phyloP scores from a whole-genome alignment of 2,113 vertebrate species.

The Tiliqua scincoides region DNA sequence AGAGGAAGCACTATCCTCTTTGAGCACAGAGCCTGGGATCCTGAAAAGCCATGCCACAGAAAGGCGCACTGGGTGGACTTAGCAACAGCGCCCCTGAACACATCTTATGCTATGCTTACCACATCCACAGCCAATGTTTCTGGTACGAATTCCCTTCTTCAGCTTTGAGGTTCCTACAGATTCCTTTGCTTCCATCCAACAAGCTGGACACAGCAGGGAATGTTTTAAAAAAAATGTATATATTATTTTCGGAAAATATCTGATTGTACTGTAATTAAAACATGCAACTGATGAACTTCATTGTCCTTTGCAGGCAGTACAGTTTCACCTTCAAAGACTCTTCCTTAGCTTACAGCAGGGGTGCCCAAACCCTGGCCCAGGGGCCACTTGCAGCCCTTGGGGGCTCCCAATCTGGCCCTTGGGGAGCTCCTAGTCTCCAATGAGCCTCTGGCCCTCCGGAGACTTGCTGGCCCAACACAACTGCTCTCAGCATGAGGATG shows the following conservation, averaged over 20 bases:
- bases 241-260: constrained; percentile 49
- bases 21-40: constrained; percentile 68
- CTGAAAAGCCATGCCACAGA: constrained; percentile 55
- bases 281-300: constrained; percentile 53
- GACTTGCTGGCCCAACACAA: no score
- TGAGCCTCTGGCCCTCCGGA: no score
- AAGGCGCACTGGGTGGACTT: constrained; percentile 61
- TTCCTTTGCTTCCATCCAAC: constrained; percentile 65
- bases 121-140: constrained; percentile 63
- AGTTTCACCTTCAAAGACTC: constrained; percentile 55
- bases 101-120: constrained; percentile 66
- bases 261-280: constrained; percentile 61
- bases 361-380: no score
- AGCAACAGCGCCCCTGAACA: constrained; percentile 60
- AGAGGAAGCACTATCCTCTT: constrained; percentile 86
- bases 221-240: constrained; percentile 55
- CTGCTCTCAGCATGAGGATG: no score
- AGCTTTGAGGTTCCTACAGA: constrained; percentile 70
- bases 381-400: no score
- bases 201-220: constrained; percentile 66
- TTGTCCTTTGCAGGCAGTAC: constrained; percentile 57
- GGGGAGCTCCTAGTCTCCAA: no score
- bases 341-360: constrained; percentile 39
- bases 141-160: constrained; percentile 75
- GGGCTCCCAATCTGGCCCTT: no score